Conservation (phyloP, 2,888 invertebrate genomes). For the Andrena camellia region DNA sequence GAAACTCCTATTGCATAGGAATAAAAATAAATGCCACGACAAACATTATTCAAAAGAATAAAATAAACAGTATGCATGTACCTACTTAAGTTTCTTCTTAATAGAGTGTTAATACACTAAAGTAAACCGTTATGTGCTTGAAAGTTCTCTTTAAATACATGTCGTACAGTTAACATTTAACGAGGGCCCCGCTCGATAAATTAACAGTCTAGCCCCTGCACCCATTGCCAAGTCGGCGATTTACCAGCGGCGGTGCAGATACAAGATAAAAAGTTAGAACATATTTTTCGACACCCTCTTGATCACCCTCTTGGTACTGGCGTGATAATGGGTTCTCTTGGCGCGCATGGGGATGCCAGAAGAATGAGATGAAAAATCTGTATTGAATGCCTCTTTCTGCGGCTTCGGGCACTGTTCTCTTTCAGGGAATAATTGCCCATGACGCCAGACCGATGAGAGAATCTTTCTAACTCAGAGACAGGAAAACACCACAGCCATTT, state of each 20-base stretch:
- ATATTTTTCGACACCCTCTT: constrained; percentile 78
- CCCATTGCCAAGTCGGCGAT: constrained; percentile 55
- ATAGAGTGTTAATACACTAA: not conserved
- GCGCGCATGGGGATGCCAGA: constrained; percentile 20
- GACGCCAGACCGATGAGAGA: constrained; percentile 38
- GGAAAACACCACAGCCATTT: constrained; percentile 38
- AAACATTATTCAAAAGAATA: not conserved
- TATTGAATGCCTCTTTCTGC: constrained; percentile 63
- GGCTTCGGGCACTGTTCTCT: constrained; percentile 47
- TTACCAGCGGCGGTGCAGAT: constrained; percentile 66
- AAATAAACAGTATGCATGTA: not conserved
- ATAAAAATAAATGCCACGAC: too few relatives aligned
- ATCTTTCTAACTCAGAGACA: constrained; percentile 61
- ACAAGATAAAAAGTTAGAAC: constrained; percentile 81
- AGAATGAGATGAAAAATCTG: constrained; percentile 58
- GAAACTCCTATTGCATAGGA: too few relatives aligned
- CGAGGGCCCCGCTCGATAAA: constrained; percentile 66
- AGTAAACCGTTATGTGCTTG: not conserved
- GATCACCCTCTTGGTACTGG: constrained; percentile 53
- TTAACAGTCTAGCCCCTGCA: constrained; percentile 61
- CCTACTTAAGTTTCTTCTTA: not conserved
- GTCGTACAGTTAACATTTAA: constrained; percentile 27
- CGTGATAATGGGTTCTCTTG: constrained; percentile 32
- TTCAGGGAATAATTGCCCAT: constrained; percentile 48
- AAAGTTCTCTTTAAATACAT: constrained; percentile 14